Evolutionary conservation across 2,797 vertebrate genomes (phyloP), one percentile per base, ranked within the genome.

Genomic region (Eospalax fontanierii): DNA sequence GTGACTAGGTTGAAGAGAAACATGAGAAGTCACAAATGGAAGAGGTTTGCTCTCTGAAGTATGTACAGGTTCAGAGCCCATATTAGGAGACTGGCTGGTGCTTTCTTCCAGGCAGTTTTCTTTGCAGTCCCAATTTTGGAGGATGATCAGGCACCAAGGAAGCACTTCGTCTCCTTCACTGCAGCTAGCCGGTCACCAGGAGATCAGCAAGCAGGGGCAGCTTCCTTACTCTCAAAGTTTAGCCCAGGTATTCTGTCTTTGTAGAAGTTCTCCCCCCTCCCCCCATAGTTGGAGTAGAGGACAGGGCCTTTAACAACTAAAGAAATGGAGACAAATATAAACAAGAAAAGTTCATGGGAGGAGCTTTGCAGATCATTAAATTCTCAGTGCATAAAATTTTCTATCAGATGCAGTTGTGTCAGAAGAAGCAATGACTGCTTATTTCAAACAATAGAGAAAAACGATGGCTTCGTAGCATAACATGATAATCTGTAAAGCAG

Each of bases 381-480:
- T 90, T n/a, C 30, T 93, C 50, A 61, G 68, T 40, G 86, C 3
- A 57, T 63, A 71, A 82, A 66, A 6, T 26, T 43, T 90, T 75
- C 50, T 43, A 14, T 4, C 73, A 18, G 88, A 57, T 66, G 26
- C 30, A 50, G 43, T 43, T 68, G 3, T 82, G 22, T 54, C 26
- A 6, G 15, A 80, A 90, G 59, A 87, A 22, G 18, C 81, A 82
- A 11, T 19, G 24, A 73, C 2, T 90, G 26, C 46, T 84, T 33
- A n/a, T 75, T 79, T 54, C 71, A 97, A 95, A 75, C 30, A 90
- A 91, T 46, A 94, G 82, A 79, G 54, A n/a, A 63, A 43, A 89
- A 70, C n/a, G 43, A 40, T 78, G 38, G 43, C 71, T 86, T 76
- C 95, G 46, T 89, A 71, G 15, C 79, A 35, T 87, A 94, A 74